Conservation (phyloP, 2,797 vertebrate species). For the Poecilia wingei region DNA sequence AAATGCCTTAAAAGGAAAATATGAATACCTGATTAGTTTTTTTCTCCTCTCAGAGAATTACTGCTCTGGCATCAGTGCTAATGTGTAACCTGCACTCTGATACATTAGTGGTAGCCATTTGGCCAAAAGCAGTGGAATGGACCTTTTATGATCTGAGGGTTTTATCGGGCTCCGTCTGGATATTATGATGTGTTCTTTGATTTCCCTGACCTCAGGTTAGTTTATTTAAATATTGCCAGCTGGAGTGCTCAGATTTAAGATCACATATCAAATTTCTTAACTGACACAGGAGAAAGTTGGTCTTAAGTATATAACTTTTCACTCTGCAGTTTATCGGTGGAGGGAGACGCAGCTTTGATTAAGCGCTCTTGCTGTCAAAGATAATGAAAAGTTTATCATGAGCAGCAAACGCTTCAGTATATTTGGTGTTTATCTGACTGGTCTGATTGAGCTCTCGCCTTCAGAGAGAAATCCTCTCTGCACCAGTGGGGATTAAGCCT, state of each 20-base stretch:
- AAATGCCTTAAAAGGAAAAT: conserved; percentile 34
- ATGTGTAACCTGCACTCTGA: conserved; percentile 65
- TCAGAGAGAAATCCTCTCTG: conserved; percentile 53
- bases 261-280: conserved; percentile 55
- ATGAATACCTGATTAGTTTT: conserved; percentile 60
- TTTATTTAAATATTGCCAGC: conserved; percentile 57
- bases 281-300: conserved; percentile 45
- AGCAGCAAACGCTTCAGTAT: conserved; percentile 51
- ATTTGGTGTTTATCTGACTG: conserved; percentile 65
- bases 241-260: conserved; percentile 54
- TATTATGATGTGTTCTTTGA: conserved; percentile 69
- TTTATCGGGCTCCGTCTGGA: conserved; percentile 71
- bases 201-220: conserved; percentile 64
- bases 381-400: conserved; percentile 60
- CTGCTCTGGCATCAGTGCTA: conserved; percentile 57
- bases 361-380: conserved; percentile 44
- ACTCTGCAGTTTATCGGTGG: conserved; percentile 37
- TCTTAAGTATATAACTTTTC: conserved; percentile 49
- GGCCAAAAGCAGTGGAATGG: conserved; percentile 58
- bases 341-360: conserved; percentile 49
- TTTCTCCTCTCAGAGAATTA: conserved; percentile 48
- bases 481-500: conserved; percentile 61
- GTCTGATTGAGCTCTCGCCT: conserved; percentile 56
- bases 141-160: conserved; percentile 75
- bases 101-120: conserved; percentile 69